phyloP scores from a whole-genome alignment of 2,888 invertebrate genomes.

The Leucophenga maculata region DNA sequence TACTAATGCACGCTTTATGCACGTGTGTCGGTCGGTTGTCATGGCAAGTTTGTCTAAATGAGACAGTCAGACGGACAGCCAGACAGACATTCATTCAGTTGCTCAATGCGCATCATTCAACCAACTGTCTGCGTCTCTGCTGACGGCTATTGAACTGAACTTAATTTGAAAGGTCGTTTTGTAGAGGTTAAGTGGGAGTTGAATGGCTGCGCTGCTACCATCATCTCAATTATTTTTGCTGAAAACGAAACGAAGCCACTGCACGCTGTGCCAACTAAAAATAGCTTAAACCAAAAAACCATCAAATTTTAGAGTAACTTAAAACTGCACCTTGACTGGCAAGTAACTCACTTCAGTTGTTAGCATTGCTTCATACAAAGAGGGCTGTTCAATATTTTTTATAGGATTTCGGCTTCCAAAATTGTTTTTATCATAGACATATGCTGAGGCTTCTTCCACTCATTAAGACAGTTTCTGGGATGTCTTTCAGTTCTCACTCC shows the following conservation, averaged over 20 bases:
- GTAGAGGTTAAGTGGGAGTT: slow-evolving; percentile 24
- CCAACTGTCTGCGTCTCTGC: background rate
- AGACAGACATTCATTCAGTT: slow-evolving; percentile 19
- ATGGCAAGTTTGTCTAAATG: slow-evolving; percentile 10
- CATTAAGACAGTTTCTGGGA: too few species aligned
- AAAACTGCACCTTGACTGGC: slow-evolving; percentile 11
- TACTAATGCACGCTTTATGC: background rate
- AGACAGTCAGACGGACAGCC: slow-evolving; percentile 23
- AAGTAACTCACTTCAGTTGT: background rate
- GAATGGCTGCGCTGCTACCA: slow-evolving; percentile 3
- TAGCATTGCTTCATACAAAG: background rate
- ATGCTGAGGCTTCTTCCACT: too few species aligned
- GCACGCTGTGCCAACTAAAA: slow-evolving; percentile 8
- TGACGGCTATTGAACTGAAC: slow-evolving; percentile 27
- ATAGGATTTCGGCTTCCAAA: too few species aligned
- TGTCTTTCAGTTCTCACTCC: too few species aligned
- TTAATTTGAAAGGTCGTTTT: slow-evolving; percentile 28
- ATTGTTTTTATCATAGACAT: too few species aligned
- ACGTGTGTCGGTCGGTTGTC: slow-evolving; percentile 2
- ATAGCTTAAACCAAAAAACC: background rate
- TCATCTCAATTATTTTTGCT: too few species aligned
- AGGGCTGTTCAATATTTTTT: background rate
- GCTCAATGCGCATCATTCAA: slow-evolving; percentile 10
- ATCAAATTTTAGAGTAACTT: slow-evolving; percentile 16
- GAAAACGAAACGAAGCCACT: background rate